phyloP scores from a whole-genome alignment of 1,140 invertebrate species.

The Anastrepha obliqua region DNA sequence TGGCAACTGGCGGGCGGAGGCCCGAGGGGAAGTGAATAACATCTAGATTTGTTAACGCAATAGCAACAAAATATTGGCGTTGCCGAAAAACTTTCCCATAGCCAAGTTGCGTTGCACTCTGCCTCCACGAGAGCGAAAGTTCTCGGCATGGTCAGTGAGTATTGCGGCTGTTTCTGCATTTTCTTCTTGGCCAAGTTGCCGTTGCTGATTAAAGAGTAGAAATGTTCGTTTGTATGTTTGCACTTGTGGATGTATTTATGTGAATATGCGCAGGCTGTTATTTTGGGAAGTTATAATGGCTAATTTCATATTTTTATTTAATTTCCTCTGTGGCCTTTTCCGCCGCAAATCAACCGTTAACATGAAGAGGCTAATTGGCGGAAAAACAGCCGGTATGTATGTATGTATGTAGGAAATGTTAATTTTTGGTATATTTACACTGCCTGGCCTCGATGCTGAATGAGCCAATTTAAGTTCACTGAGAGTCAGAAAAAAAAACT shows the following conservation, averaged over 20 bases:
- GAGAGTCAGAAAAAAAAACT: too few species aligned
- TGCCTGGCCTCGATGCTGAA: too few species aligned
- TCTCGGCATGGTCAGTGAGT: background rate
- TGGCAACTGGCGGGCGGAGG: background rate
- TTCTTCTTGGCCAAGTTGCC: background rate
- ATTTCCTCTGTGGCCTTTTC: background rate
- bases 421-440: too few species aligned
- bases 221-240: background rate
- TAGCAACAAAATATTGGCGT: background rate
- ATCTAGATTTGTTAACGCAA: background rate
- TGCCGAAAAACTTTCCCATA: background rate
- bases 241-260: background rate
- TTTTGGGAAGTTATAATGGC: too few species aligned
- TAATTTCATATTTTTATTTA: background rate
- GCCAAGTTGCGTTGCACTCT: background rate
- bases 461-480: too few species aligned
- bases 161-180: background rate
- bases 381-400: too few species aligned
- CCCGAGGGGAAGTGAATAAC: background rate
- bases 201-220: background rate
- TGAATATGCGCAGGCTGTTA: too few species aligned
- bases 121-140: background rate
- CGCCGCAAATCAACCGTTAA: background rate
- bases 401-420: too few species aligned
- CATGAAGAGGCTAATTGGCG: too few species aligned